Evolutionary conservation across 2,888 invertebrate species (phyloP).

Genomic region (Pristionchus exspectatus): DNA sequence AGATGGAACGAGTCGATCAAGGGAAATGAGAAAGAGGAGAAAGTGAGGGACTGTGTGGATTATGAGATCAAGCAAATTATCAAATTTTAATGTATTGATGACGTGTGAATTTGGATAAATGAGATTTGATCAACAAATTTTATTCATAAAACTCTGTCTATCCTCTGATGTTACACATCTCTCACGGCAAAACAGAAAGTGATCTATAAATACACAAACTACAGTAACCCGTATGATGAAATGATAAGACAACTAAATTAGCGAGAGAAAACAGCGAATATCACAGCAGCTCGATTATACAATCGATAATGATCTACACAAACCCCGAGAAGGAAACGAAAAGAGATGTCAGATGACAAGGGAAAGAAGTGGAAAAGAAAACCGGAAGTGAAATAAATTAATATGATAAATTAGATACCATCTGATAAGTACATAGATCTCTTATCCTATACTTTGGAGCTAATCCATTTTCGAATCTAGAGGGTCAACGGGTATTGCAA

Average conservation of each 20-base stretch:
- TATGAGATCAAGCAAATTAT: slow-evolving; percentile 3
- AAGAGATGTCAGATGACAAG: slow-evolving; percentile 29
- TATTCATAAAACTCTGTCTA: slow-evolving; percentile 21
- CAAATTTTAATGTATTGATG: not conserved
- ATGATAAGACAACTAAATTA: not conserved
- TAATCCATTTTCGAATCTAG: slow-evolving; percentile 5
- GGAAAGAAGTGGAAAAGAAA: slow-evolving; percentile 26
- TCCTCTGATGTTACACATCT: slow-evolving; percentile 40
- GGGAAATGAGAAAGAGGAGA: not conserved
- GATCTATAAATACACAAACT: slow-evolving; percentile 5
- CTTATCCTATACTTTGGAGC: slow-evolving; percentile 12
- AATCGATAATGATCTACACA: slow-evolving; percentile 18
- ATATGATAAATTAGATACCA: slow-evolving; percentile 6
- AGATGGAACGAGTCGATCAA: not conserved
- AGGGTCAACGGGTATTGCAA: not conserved
- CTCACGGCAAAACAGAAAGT: not conserved
- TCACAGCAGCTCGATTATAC: not conserved
- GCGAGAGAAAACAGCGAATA: slow-evolving; percentile 6
- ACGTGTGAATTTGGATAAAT: not conserved
- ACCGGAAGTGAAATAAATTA: slow-evolving; percentile 36
- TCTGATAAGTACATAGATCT: not conserved
- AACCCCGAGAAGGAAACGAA: slow-evolving; percentile 15
- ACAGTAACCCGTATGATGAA: slow-evolving; percentile 37
- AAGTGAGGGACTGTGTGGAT: not conserved
- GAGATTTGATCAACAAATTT: slow-evolving; percentile 34